These are phyloP conservation scores for Leptinotarsa haldemani DNA, from an alignment of 2,888 invertebrate genomes.

Conservation along the genomic window DNA sequence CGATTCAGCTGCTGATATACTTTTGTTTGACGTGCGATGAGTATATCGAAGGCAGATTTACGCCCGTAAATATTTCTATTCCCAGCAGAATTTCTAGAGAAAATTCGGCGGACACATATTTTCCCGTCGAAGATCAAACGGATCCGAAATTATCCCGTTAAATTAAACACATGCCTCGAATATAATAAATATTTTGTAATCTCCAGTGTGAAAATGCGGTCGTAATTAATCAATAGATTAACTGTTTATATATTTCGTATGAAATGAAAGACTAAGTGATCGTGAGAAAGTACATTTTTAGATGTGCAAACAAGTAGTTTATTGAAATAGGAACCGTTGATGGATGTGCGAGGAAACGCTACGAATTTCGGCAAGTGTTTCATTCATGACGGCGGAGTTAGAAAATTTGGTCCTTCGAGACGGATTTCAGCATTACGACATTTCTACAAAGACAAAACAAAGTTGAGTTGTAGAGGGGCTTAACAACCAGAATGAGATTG, in stretches of 20 bases:
- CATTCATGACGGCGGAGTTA: too few relatives aligned
- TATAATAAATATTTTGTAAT: constrained; percentile 14
- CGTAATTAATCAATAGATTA: not conserved
- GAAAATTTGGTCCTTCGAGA: too few relatives aligned
- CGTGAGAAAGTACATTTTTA: constrained; percentile 3
- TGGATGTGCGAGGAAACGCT: not conserved
- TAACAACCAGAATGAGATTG: too few relatives aligned
- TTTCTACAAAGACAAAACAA: too few relatives aligned
- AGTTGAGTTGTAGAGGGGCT: too few relatives aligned
- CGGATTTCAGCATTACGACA: too few relatives aligned
- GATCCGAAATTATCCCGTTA: constrained; percentile 1
- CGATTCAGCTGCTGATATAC: not conserved
- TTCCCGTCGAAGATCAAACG: constrained; percentile 3
- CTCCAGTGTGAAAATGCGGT: constrained; percentile 7
- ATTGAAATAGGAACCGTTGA: not conserved
- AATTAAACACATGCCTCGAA: constrained; percentile 5
- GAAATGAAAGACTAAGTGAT: constrained; percentile 12
- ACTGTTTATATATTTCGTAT: constrained; percentile 4
- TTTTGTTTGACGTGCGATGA: constrained; percentile 9
- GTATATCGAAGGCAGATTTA: constrained; percentile 8
- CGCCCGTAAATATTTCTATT: constrained; percentile 3
- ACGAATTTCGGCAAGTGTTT: not conserved
- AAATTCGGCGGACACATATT: constrained; percentile 9
- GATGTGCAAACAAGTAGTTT: constrained; percentile 4
- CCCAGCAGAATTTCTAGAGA: not conserved